Conservation (phyloP, 2,888 invertebrate genomes). For the Ceraclea dissimilis region DNA sequence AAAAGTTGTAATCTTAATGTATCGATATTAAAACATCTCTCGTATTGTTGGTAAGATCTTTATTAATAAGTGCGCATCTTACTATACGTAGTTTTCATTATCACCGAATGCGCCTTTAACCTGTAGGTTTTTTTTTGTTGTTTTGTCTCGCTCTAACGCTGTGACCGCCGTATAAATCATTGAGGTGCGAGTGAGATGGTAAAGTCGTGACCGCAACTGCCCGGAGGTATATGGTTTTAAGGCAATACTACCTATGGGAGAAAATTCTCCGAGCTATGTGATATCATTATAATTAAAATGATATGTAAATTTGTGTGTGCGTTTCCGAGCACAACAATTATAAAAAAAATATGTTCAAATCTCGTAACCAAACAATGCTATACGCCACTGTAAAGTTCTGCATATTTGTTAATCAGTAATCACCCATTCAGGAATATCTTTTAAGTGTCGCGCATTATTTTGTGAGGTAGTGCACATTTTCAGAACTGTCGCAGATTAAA, state of each 20-base stretch:
- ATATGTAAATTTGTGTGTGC: no score
- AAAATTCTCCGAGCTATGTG: neutral
- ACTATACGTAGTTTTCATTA: neutral
- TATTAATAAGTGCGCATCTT: neutral
- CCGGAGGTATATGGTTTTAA: constrained; percentile 12
- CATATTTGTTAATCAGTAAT: no score
- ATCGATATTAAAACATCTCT: neutral
- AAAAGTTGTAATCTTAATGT: constrained; percentile 1
- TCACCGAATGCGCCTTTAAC: constrained; percentile 12
- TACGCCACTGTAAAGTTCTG: no score
- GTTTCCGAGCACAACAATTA: no score
- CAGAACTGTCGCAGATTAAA: no score
- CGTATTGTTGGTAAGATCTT: constrained; percentile 1
- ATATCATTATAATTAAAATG: neutral
- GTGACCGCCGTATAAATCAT: constrained; percentile 1
- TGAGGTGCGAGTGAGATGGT: constrained; percentile 12
- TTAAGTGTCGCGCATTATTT: no score
- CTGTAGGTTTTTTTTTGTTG: constrained; percentile 10
- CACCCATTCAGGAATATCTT: no score
- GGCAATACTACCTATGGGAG: constrained; percentile 1
- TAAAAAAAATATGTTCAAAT: no score
- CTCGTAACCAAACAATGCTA: no score
- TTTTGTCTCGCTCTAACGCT: constrained; percentile 12
- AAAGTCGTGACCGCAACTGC: constrained; percentile 18
- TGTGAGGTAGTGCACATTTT: no score